Base-by-base conservation (phyloP, 1,140 invertebrate species). In the Homalodisca vitripennis region DNA sequence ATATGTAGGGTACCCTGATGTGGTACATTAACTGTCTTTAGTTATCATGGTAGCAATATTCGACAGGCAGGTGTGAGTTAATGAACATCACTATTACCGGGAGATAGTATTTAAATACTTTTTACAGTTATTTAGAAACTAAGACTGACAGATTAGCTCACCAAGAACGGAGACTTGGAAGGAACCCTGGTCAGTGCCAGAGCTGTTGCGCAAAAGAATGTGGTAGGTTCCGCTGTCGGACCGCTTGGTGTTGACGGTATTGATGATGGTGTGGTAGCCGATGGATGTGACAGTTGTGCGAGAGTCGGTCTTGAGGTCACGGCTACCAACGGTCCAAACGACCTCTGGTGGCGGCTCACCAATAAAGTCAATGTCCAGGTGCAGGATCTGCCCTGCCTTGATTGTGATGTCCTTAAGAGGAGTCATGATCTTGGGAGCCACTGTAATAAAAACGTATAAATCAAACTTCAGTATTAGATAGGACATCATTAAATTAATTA, bases 401-500 rank as follows among this genome's bases (percentile, higher is more conserved):
- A 96, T 91, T 66, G 91, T 88, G 66, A 95, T 87, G 75, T 97
- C 92, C 74, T 90, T 87, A 67, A 96, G 82, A 10, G 93, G 93
- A 55, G 93, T 95, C 66, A 93, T 89, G 75, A 98, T 97, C 82
- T 95, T 96, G 1, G 95, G 95, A 74, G 93, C 89, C 75, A 97
- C 88, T 89, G 76, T 32, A 80, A 79, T 72, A 68, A 71, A 70
- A n/a, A n/a, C n/a, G n/a, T n/a, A n/a, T n/a, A n/a, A n/a, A n/a
- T n/a, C n/a, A n/a, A n/a, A n/a, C n/a, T n/a, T n/a, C n/a, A n/a
- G n/a, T n/a, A n/a, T n/a, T n/a, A n/a, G n/a, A n/a, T n/a, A n/a
- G n/a, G n/a, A n/a, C n/a, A n/a, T n/a, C n/a, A n/a, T n/a, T n/a
- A n/a, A n/a, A n/a, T n/a, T n/a, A n/a, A n/a, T n/a, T n/a, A n/a